phyloP scores from a whole-genome alignment of 2,888 invertebrate genomes.

The Geotrupes spiniger region DNA sequence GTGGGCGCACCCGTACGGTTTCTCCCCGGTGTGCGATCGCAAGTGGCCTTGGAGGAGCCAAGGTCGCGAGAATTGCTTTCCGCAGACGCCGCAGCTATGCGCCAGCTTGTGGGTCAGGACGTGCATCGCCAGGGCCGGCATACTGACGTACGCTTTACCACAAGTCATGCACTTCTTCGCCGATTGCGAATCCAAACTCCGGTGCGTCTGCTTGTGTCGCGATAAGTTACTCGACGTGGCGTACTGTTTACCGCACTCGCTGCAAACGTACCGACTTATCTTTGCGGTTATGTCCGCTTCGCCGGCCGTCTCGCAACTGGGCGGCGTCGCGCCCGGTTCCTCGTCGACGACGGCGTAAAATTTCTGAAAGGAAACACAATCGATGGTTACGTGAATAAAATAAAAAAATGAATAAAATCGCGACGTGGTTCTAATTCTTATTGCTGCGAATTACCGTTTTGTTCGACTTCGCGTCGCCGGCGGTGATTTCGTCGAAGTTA shows the following conservation, averaged over 20 bases:
- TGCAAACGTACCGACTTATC: slow-evolving; percentile 66
- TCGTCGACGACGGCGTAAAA: slow-evolving; percentile 45
- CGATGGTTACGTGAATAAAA: too few species aligned
- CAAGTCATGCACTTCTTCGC: slow-evolving; percentile 94
- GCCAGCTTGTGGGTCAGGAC: slow-evolving; percentile 88
- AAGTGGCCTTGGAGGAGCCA: slow-evolving; percentile 88
- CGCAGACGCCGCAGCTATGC: slow-evolving; percentile 90
- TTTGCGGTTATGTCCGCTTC: slow-evolving; percentile 29
- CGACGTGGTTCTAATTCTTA: background rate
- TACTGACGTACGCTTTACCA: slow-evolving; percentile 94
- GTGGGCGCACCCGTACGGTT: slow-evolving; percentile 90
- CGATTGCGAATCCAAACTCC: slow-evolving; percentile 87
- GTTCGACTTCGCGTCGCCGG: slow-evolving; percentile 25
- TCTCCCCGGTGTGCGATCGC: slow-evolving; percentile 89
- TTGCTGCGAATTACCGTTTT: slow-evolving; percentile 36
- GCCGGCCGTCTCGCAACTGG: slow-evolving; percentile 17
- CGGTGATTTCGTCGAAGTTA: slow-evolving; percentile 26
- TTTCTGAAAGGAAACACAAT: slow-evolving; percentile 38
- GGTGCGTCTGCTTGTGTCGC: slow-evolving; percentile 87
- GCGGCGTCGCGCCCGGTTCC: slow-evolving; percentile 10
- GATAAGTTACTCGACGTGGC: slow-evolving; percentile 88
- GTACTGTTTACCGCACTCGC: slow-evolving; percentile 88
- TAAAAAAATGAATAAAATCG: too few species aligned
- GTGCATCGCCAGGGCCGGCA: slow-evolving; percentile 95
- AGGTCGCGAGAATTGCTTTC: slow-evolving; percentile 92